Conservation (phyloP, 1,140 invertebrate genomes). For the Drosophila ambigua region DNA sequence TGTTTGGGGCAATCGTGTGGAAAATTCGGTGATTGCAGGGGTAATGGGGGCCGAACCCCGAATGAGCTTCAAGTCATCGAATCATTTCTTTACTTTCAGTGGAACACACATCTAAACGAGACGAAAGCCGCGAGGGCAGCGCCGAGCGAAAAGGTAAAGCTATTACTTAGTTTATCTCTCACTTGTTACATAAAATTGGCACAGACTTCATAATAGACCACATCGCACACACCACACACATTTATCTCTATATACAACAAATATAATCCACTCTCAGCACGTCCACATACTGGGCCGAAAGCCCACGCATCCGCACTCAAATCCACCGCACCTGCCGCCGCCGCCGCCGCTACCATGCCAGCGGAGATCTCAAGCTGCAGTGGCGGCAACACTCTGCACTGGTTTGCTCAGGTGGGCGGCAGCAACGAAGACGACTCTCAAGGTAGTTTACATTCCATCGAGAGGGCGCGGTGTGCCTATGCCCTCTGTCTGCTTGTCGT, state of each 20-base stretch:
- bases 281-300: conserved; percentile 8
- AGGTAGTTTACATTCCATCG: conserved; percentile 67
- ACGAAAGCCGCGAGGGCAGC: conserved; percentile 81
- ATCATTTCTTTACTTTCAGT: conserved; percentile 68
- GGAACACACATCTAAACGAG: conserved; percentile 81
- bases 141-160: conserved; percentile 80
- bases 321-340: conserved; percentile 38
- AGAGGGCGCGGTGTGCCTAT: conserved; percentile 8
- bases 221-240: not conserved
- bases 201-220: conserved; percentile 20
- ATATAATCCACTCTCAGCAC: conserved; percentile 36
- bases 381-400: conserved; percentile 51
- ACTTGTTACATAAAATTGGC: conserved; percentile 68
- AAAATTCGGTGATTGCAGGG: conserved; percentile 6
- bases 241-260: conserved; percentile 9
- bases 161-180: conserved; percentile 35
- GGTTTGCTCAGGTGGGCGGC: conserved; percentile 69
- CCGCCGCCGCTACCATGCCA: conserved; percentile 5
- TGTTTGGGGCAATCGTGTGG: conserved; percentile 13
- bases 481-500: not conserved
- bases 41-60: not conserved
- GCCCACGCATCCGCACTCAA: conserved; percentile 37
- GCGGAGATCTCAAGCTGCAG: conserved; percentile 17
- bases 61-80: conserved; percentile 13
- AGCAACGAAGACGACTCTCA: conserved; percentile 58